Evolutionary conservation across 2,797 vertebrate species (phyloP).

Genomic region (Hirundo rustica): DNA sequence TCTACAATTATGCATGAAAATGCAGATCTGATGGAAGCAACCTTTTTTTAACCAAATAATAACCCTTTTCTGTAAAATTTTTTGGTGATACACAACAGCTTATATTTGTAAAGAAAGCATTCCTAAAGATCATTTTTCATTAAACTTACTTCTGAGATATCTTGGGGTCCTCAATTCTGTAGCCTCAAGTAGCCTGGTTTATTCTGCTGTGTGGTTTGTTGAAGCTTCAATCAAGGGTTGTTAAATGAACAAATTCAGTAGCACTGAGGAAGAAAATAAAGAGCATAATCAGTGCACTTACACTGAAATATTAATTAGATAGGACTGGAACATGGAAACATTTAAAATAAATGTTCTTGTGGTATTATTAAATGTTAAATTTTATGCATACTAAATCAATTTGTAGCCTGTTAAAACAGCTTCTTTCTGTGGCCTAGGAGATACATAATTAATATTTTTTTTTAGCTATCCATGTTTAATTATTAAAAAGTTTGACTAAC

Average conservation of each 20-base stretch:
- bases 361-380: constrained; percentile 23
- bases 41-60: not conserved
- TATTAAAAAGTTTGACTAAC: constrained; percentile 55
- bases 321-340: not conserved
- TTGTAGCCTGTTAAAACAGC: constrained; percentile 16
- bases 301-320: constrained; percentile 25
- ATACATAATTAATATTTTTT: constrained; percentile 62
- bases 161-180: not conserved
- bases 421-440: constrained; percentile 15
- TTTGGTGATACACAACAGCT: not conserved
- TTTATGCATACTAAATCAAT: constrained; percentile 27
- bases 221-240: not conserved
- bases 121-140: not conserved
- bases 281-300: not conserved
- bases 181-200: not conserved
- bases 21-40: not conserved
- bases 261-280: not conserved
- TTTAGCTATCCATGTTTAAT: constrained; percentile 41
- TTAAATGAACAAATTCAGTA: not conserved
- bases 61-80: not conserved
- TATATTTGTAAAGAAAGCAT: not conserved
- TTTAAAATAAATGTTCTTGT: constrained; percentile 37
- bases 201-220: not conserved
- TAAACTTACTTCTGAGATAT: not conserved
- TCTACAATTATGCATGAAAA: not conserved